A percentile compares a stretch with the other conserved stretches of the same genome.
phyloP scores from a whole-genome alignment of 2,113 vertebrate genomes.

The Carettochelys insculpta region DNA sequence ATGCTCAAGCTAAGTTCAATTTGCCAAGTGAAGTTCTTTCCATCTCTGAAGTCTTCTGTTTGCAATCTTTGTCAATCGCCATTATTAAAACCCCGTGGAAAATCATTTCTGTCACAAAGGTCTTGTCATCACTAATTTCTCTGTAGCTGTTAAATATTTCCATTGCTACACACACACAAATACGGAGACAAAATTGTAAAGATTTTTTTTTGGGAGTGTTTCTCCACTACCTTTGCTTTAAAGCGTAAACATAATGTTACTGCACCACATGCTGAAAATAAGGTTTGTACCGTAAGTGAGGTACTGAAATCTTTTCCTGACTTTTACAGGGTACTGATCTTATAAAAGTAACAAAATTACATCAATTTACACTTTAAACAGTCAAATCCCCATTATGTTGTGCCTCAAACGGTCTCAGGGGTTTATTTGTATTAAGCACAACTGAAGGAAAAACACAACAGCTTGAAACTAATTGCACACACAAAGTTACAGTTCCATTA shows the following conservation, averaged over 20 bases:
- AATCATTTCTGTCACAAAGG: background rate
- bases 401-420: constrained; percentile 36
- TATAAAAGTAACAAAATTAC: constrained; percentile 40
- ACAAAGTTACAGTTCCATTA: constrained; percentile 11
- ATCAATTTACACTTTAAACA: constrained; percentile 41
- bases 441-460: background rate
- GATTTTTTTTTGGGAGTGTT: background rate
- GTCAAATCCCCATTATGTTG: background rate
- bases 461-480: background rate
- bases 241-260: constrained; percentile 19
- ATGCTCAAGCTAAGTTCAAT: background rate
- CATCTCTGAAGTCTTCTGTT: background rate
- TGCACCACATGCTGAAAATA: background rate
- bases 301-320: constrained; percentile 22
- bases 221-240: too few relatives aligned
- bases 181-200: background rate
- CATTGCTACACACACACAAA: background rate
- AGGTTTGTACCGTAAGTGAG: background rate
- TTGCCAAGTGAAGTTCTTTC: background rate
- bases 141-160: background rate
- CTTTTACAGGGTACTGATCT: background rate
- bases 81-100: background rate
- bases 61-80: background rate
- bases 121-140: background rate
- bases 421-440: constrained; percentile 11